These are phyloP conservation scores for Diplazon laetatorius DNA, from an alignment of 2,888 invertebrate species.

Conservation along the genomic window DNA sequence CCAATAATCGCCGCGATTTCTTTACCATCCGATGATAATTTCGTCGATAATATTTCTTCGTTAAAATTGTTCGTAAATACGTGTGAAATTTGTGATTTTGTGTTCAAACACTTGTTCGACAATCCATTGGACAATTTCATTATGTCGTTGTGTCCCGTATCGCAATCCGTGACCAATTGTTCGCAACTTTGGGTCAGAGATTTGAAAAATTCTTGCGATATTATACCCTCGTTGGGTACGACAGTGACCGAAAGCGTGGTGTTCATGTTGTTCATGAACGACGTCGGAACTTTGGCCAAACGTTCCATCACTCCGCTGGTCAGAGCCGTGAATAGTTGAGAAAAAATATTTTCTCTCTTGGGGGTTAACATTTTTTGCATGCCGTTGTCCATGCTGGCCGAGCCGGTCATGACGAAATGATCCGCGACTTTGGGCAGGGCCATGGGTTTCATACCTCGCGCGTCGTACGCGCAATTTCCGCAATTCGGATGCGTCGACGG, in stretches of 20 bases:
- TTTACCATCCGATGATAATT: slow-evolving; percentile 34
- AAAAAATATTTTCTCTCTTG: slow-evolving; percentile 69
- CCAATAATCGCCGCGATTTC: background rate
- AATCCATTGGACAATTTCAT: slow-evolving; percentile 58
- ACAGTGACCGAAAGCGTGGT: slow-evolving; percentile 74
- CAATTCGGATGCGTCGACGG: slow-evolving; percentile 39
- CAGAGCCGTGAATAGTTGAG: slow-evolving; percentile 67
- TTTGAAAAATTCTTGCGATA: slow-evolving; percentile 72
- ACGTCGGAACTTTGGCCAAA: slow-evolving; percentile 67
- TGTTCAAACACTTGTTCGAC: slow-evolving; percentile 43
- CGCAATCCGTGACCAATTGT: slow-evolving; percentile 32
- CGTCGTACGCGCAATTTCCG: slow-evolving; percentile 26
- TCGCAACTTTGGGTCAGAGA: slow-evolving; percentile 67
- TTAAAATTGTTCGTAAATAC: slow-evolving; percentile 25
- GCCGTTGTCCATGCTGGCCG: slow-evolving; percentile 55
- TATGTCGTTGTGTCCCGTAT: slow-evolving; percentile 35
- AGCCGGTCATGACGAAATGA: slow-evolving; percentile 37
- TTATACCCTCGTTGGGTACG: slow-evolving; percentile 71
- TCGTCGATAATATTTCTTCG: background rate
- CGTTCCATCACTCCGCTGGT: slow-evolving; percentile 68
- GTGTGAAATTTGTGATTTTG: slow-evolving; percentile 24
- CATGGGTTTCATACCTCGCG: slow-evolving; percentile 14
- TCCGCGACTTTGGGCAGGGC: background rate
- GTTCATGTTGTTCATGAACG: slow-evolving; percentile 69
- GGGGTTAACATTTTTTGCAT: slow-evolving; percentile 26